A percentile compares a stretch with the other conserved stretches of the same genome.
Conservation (phyloP, 2,113 vertebrate species). For the Meleagris gallopavo region DNA sequence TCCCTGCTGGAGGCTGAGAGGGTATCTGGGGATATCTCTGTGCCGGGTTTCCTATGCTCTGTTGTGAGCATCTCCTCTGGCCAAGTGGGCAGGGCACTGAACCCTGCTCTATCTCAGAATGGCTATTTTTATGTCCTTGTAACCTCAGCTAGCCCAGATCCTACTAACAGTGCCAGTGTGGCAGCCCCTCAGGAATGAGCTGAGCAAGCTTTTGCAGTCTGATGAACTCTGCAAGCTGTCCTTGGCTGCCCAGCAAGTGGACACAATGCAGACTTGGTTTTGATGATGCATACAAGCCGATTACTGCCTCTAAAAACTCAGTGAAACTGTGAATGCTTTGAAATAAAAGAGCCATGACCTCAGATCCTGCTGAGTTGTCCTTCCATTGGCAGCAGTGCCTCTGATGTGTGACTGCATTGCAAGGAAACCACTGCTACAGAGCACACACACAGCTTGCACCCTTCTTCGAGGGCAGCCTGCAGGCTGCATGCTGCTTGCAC, state of each 20-base stretch:
- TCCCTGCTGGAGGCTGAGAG: background rate
- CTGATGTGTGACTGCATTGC: background rate
- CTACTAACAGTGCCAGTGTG: slow-evolving; percentile 17
- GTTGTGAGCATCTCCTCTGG: background rate
- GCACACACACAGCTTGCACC: background rate
- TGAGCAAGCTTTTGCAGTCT: slow-evolving; percentile 25
- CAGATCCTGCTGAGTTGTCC: background rate
- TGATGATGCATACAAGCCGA: background rate
- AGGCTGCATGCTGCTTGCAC: background rate
- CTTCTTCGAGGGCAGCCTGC: background rate
- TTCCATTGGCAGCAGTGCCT: background rate
- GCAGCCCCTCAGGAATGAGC: slow-evolving; percentile 54
- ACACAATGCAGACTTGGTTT: background rate
- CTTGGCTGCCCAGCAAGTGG: slow-evolving; percentile 1
- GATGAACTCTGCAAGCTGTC: slow-evolving; percentile 48
- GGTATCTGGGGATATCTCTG: background rate
- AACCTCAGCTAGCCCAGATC: slow-evolving; percentile 29
- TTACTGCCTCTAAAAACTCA: slow-evolving; percentile 12
- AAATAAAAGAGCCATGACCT: background rate
- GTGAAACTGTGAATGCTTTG: background rate
- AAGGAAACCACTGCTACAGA: background rate
- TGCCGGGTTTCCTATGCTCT: background rate
- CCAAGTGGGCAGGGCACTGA: background rate
- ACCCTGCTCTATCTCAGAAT: background rate
- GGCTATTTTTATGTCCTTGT: slow-evolving; percentile 42